A percentile compares a stretch with the other conserved stretches of the same genome.
phyloP scores from a whole-genome alignment of 2,888 invertebrate species.

The Euplexia lucipara region DNA sequence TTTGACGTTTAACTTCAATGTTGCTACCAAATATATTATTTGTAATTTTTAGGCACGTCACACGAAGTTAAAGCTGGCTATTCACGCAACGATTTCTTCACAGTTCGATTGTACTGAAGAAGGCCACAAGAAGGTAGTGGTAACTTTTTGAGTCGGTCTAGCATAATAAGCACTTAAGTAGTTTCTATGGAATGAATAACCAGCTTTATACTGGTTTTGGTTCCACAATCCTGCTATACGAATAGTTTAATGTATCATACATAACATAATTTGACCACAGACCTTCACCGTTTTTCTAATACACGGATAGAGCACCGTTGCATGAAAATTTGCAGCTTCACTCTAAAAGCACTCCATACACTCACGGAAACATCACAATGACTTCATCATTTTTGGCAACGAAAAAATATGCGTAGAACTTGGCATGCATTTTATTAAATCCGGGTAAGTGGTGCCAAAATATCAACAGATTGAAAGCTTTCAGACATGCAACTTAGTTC shows the following conservation, averaged over 20 bases:
- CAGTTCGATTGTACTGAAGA: not conserved
- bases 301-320: too few species aligned
- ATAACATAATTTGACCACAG: too few species aligned
- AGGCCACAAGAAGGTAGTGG: too few species aligned
- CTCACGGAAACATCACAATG: not conserved
- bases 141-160: too few species aligned
- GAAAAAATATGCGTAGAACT: not conserved
- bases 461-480: not conserved
- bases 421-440: conserved; percentile 7
- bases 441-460: conserved; percentile 19
- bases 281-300: too few species aligned
- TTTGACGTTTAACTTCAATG: conserved; percentile 28
- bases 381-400: conserved; percentile 11
- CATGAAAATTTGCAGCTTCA: too few species aligned
- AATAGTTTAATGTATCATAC: too few species aligned
- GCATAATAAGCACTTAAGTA: too few species aligned
- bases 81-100: not conserved
- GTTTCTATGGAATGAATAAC: too few species aligned
- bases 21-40: conserved; percentile 18
- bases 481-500: not conserved
- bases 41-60: not conserved
- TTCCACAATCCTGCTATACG: too few species aligned
- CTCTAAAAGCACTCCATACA: too few species aligned
- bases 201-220: too few species aligned
- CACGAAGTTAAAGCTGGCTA: not conserved